Conservation (phyloP, 2,113 vertebrate genomes). For the Isichthys henryi region DNA sequence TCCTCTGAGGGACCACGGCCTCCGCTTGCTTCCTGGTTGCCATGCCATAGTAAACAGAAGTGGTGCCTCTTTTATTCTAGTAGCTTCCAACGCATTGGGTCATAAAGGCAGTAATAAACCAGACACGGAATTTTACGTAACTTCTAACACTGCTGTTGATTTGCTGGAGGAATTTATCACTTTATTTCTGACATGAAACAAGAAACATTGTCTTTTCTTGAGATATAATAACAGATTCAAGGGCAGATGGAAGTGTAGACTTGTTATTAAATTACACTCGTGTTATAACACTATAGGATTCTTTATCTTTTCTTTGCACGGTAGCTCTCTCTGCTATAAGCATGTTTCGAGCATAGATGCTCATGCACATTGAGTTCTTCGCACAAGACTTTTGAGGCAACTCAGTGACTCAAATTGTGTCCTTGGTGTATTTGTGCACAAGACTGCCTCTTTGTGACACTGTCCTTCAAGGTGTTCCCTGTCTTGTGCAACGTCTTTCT, state of each 20-base stretch:
- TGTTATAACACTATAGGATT: neutral
- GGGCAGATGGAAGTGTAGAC: neutral
- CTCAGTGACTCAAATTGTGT: neutral
- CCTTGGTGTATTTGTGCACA: neutral
- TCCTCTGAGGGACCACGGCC: neutral
- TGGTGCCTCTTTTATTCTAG: neutral
- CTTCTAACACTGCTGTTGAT: neutral
- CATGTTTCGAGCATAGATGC: neutral
- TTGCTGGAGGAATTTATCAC: neutral
- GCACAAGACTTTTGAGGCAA: neutral
- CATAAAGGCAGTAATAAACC: neutral
- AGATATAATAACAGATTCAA: neutral
- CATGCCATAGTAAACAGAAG: constrained; percentile 1
- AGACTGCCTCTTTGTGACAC: neutral
- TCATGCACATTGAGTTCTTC: neutral
- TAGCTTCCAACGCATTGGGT: neutral
- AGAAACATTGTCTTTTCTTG: neutral
- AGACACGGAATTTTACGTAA: neutral
- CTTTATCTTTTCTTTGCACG: neutral
- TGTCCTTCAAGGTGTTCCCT: neutral
- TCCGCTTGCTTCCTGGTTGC: neutral
- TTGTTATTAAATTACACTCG: neutral
- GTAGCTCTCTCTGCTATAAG: neutral
- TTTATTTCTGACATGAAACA: neutral
- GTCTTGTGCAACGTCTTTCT: neutral